Evolutionary conservation across 2,888 invertebrate genomes (phyloP).

Genomic region (Aspidiotus rigidus): DNA sequence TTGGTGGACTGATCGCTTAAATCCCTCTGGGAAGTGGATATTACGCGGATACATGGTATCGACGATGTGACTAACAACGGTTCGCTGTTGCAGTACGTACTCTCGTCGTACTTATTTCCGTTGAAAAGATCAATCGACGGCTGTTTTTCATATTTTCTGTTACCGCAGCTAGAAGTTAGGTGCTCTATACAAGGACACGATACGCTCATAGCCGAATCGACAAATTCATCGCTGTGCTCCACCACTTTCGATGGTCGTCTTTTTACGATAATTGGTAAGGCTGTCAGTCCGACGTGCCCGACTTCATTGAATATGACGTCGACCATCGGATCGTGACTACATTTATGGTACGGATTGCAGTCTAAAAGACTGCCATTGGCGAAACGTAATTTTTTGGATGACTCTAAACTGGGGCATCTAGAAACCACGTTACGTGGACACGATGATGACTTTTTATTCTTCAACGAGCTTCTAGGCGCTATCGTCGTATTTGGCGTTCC

Average conservation of each 20-base stretch:
- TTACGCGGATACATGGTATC: constrained; percentile 21
- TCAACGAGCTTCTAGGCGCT: constrained; percentile 57
- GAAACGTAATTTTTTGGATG: constrained; percentile 71
- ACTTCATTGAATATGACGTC: constrained; percentile 35
- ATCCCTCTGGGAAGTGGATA: background rate
- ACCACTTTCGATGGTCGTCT: constrained; percentile 35
- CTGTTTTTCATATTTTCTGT: background rate
- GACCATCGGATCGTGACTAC: constrained; percentile 27
- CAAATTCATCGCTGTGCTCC: constrained; percentile 36
- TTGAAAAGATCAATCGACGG: constrained; percentile 11
- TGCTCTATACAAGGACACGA: constrained; percentile 66
- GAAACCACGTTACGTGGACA: constrained; percentile 41
- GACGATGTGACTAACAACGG: constrained; percentile 24
- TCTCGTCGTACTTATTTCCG: constrained; percentile 9
- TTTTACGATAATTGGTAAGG: constrained; percentile 29
- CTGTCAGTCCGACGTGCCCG: constrained; percentile 12
- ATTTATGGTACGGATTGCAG: constrained; percentile 44
- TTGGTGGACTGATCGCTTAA: background rate
- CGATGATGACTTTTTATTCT: constrained; percentile 45
- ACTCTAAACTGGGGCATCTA: constrained; percentile 71
- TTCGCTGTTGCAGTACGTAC: constrained; percentile 16
- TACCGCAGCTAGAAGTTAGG: constrained; percentile 38
- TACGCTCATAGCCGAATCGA: constrained; percentile 46
- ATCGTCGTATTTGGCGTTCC: background rate
- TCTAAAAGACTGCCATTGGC: constrained; percentile 57